A percentile compares a stretch with the other conserved stretches of the same genome.
Conservation (phyloP, 2,113 vertebrate genomes). For the Nesoenas mayeri region DNA sequence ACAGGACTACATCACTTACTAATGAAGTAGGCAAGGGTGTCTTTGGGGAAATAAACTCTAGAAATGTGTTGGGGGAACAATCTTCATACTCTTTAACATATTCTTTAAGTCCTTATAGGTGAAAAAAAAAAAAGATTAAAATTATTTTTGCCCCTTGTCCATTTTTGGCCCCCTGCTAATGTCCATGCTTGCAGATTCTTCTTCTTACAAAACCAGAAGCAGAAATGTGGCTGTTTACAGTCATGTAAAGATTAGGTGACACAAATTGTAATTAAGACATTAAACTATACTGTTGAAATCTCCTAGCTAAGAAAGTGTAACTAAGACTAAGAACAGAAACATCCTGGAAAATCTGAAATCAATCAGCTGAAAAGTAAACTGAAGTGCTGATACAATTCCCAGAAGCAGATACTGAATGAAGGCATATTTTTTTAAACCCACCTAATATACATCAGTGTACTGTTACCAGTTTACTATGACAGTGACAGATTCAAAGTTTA, state of each 20-base stretch:
- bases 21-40: neutral
- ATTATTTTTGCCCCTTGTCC: neutral
- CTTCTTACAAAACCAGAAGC: neutral
- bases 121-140: neutral
- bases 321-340: neutral
- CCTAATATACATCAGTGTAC: neutral
- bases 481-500: conserved; percentile 23
- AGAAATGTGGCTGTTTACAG: neutral
- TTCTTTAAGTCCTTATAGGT: neutral
- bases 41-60: neutral
- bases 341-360: conserved; percentile 11
- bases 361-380: neutral
- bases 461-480: conserved; percentile 18
- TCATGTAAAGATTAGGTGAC: neutral
- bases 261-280: neutral
- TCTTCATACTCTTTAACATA: neutral
- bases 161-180: neutral
- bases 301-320: neutral
- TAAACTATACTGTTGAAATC: neutral
- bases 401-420: neutral
- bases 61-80: neutral
- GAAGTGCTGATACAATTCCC: neutral
- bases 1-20: neutral
- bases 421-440: conserved; percentile 9
- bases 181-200: neutral